A percentile compares a stretch with the other conserved stretches of the same genome.
These are phyloP conservation scores for Corythoichthys intestinalis DNA, from an alignment of 2,113 vertebrate genomes.

Conservation along the genomic window DNA sequence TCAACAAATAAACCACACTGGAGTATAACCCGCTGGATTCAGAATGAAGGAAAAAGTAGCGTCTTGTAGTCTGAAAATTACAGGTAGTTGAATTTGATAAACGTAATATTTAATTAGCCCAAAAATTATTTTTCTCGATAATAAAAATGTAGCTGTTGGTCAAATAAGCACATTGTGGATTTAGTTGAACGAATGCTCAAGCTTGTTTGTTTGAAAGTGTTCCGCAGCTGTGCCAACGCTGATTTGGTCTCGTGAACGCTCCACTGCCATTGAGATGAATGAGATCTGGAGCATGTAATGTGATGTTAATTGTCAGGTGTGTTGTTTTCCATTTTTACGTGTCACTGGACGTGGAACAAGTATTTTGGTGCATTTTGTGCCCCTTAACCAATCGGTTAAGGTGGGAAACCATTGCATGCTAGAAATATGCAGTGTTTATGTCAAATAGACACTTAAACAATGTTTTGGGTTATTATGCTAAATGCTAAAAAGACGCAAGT, in stretches of 20 bases:
- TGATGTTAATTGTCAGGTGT: constrained; percentile 33
- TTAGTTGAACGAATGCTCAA: constrained; percentile 5
- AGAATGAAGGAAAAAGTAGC: no score
- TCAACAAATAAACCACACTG: no score
- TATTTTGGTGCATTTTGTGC: neutral
- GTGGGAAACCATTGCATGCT: neutral
- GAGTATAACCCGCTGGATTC: no score
- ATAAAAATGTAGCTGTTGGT: neutral
- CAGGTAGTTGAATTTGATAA: no score
- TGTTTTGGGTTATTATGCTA: neutral
- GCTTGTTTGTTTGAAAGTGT: constrained; percentile 10
- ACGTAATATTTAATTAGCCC: no score
- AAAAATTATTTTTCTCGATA: neutral
- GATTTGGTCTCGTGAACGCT: constrained; percentile 17
- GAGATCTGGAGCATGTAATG: constrained; percentile 56
- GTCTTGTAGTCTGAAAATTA: no score
- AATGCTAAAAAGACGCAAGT: neutral
- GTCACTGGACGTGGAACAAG: neutral
- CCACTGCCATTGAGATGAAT: constrained; percentile 41
- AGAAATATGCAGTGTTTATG: no score
- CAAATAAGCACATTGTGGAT: neutral
- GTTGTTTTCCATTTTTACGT: constrained; percentile 2
- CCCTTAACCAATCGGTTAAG: neutral
- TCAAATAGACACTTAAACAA: no score
- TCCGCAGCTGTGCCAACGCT: constrained; percentile 35